phyloP scores from a whole-genome alignment of 1,140 invertebrate species.

The Pseudomyrmex concolor region DNA sequence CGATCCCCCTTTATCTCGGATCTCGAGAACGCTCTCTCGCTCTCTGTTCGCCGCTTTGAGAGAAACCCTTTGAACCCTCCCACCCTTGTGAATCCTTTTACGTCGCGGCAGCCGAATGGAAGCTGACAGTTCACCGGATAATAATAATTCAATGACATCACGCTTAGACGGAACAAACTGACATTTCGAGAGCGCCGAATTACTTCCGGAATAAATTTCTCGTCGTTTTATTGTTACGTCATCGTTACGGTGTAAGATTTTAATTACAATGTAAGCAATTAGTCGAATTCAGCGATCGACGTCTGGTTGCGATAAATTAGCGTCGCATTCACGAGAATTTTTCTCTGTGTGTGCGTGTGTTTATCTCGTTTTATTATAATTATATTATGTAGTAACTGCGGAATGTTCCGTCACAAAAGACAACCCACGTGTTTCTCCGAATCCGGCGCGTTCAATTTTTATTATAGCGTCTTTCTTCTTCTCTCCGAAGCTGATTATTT shows the following conservation, averaged over 20 bases:
- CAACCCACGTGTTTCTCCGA: slow-evolving; percentile 51
- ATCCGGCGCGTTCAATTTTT: slow-evolving; percentile 19
- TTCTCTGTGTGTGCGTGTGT: too few relatives aligned
- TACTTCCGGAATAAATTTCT: background rate
- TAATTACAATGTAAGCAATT: background rate
- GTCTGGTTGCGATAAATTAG: slow-evolving; percentile 11
- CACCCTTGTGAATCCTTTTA: slow-evolving; percentile 63
- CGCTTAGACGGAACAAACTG: background rate
- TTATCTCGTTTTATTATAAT: background rate
- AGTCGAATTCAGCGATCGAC: background rate
- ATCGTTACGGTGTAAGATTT: background rate
- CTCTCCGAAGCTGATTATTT: slow-evolving; percentile 7
- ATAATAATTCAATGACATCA: slow-evolving; percentile 59
- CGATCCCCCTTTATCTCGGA: slow-evolving; percentile 76
- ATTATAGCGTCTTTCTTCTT: slow-evolving; percentile 14
- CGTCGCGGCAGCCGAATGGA: slow-evolving; percentile 62
- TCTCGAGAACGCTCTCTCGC: slow-evolving; percentile 68
- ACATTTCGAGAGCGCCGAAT: background rate
- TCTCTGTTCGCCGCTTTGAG: slow-evolving; percentile 47
- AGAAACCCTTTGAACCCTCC: slow-evolving; percentile 67
- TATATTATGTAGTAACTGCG: slow-evolving; percentile 18
- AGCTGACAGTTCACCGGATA: slow-evolving; percentile 67
- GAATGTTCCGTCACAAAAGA: background rate
- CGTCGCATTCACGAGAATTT: background rate
- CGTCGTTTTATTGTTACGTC: background rate